Evolutionary conservation across 2,113 vertebrate species (phyloP).

Genomic region (Toxostoma redivivum): DNA sequence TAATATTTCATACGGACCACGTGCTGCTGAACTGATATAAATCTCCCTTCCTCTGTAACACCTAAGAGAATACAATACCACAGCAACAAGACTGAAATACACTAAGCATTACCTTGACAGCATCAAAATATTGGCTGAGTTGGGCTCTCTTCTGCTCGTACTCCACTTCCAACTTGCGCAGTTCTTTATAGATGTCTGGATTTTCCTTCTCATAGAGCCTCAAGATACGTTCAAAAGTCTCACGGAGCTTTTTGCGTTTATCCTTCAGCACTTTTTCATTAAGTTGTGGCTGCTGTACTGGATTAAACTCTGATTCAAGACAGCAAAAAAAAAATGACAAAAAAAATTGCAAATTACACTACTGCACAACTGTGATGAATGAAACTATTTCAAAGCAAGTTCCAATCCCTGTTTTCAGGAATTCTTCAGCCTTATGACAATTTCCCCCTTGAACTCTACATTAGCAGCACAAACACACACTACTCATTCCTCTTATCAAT

Average conservation of each 20-base stretch:
- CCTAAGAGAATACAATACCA: not conserved
- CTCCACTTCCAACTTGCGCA: slow-evolving; percentile 91
- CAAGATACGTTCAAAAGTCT: slow-evolving; percentile 96
- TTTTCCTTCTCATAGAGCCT: slow-evolving; percentile 95
- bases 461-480: not conserved
- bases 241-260: slow-evolving; percentile 95
- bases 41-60: not conserved
- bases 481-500: not conserved
- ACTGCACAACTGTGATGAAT: not conserved
- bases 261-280: slow-evolving; percentile 97
- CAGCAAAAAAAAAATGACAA: not conserved
- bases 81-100: not conserved
- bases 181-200: slow-evolving; percentile 93
- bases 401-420: not conserved
- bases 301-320: slow-evolving; percentile 87
- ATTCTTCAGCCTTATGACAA: not conserved
- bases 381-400: not conserved
- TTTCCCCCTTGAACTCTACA: not conserved
- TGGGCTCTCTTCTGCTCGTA: slow-evolving; percentile 97
- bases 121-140: slow-evolving; percentile 95
- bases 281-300: slow-evolving; percentile 91
- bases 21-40: not conserved
- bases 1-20: not conserved
- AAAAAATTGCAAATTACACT: not conserved
- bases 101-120: slow-evolving; percentile 85